Evolutionary conservation across 2,113 vertebrate species (phyloP).

Genomic region (Kryptolebias marmoratus): DNA sequence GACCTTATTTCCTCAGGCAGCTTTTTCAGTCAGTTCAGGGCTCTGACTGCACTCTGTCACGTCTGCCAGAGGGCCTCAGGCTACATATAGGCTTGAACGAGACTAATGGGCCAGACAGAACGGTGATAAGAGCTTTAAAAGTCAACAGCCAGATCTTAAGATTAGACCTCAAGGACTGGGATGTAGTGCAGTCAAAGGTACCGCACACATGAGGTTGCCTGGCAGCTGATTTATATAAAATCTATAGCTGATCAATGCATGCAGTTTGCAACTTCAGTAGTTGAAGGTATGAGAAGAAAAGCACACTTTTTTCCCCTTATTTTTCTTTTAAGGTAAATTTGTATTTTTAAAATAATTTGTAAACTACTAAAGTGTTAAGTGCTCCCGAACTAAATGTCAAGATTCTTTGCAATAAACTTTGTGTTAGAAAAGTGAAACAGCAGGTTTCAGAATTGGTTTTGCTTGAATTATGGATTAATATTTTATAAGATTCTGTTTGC

Average conservation of each 20-base stretch:
- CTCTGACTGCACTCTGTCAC: neutral
- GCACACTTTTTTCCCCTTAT: too few species aligned
- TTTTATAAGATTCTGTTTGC: too few species aligned
- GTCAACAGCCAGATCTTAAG: neutral
- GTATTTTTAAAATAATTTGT: too few species aligned
- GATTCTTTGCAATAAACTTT: too few species aligned
- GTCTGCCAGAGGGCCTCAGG: neutral
- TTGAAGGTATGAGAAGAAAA: too few species aligned
- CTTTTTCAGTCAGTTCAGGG: neutral
- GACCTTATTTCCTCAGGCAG: slow-evolving; percentile 1
- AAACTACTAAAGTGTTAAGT: too few species aligned
- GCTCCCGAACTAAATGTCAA: too few species aligned
- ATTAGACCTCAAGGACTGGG: neutral
- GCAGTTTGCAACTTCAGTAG: neutral
- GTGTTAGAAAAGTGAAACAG: neutral
- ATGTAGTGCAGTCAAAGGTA: neutral
- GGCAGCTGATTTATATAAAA: neutral
- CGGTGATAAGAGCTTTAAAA: slow-evolving; percentile 1
- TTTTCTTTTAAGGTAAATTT: too few species aligned
- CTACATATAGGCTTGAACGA: neutral
- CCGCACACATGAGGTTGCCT: neutral
- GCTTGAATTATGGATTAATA: neutral
- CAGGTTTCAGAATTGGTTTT: neutral
- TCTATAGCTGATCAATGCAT: neutral
- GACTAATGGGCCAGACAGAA: neutral